A percentile compares a stretch with the other conserved stretches of the same genome.
These are phyloP conservation scores for Cephalopholis sonnerati DNA, from an alignment of 2,113 vertebrate species.

Conservation along the genomic window DNA sequence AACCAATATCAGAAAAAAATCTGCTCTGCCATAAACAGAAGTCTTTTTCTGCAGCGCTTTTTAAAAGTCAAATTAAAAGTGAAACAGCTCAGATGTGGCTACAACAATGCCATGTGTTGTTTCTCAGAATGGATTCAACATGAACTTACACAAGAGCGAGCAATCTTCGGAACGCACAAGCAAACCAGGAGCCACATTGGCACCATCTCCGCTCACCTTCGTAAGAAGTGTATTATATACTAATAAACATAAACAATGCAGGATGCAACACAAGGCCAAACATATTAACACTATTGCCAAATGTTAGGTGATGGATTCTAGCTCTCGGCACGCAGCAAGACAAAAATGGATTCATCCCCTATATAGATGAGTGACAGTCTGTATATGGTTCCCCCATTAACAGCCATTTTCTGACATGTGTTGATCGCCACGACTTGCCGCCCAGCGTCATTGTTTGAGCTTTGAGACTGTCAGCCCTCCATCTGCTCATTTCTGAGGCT, in stretches of 20 bases:
- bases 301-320: constrained; percentile 21
- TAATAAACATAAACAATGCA: not conserved
- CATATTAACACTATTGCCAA: not conserved
- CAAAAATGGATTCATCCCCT: constrained; percentile 9
- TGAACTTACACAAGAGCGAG: not conserved
- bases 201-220: not conserved
- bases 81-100: not conserved
- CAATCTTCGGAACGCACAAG: not conserved
- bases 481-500: constrained; percentile 68
- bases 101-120: not conserved
- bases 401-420: constrained; percentile 63
- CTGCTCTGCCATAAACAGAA: not conserved
- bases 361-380: constrained; percentile 43
- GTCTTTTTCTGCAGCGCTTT: too few relatives aligned
- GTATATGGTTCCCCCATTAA: constrained; percentile 40
- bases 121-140: not conserved
- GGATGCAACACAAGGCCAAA: constrained; percentile 10
- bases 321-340: not conserved
- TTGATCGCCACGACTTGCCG: constrained; percentile 49
- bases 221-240: not conserved
- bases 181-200: not conserved
- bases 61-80: not conserved
- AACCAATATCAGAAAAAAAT: not conserved
- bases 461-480: constrained; percentile 68
- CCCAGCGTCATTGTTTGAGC: constrained; percentile 59